Evolutionary conservation across 2,113 vertebrate species (phyloP).

Genomic region (Jaculus jaculus): DNA sequence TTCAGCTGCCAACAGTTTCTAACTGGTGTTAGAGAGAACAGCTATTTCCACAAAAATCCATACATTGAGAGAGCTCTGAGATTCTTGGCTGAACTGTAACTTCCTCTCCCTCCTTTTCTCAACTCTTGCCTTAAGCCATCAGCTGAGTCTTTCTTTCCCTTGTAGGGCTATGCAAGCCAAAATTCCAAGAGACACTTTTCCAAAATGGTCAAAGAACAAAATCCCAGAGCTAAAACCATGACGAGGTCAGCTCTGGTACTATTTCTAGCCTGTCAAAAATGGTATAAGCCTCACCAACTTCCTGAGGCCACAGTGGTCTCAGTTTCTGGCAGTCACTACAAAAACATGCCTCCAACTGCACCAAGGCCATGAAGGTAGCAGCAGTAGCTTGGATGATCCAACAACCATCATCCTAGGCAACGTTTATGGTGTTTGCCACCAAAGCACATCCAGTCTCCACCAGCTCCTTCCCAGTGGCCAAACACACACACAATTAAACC

Average conservation of each 20-base stretch:
- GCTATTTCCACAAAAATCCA: slow-evolving; percentile 46
- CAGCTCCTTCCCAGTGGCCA: background rate
- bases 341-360: background rate
- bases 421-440: background rate
- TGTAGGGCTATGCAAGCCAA: background rate
- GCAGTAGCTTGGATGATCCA: background rate
- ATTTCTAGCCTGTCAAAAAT: background rate
- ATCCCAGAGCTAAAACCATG: background rate
- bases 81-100: background rate
- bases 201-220: slow-evolving; percentile 15
- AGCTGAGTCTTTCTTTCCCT: background rate
- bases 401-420: background rate
- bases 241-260: background rate
- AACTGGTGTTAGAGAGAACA: slow-evolving; percentile 1
- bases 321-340: slow-evolving; percentile 41
- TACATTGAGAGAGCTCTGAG: background rate
- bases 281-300: slow-evolving; percentile 21
- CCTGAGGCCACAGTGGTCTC: background rate
- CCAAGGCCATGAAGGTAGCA: background rate
- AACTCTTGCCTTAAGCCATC: background rate
- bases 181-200: background rate
- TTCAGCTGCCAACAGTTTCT: slow-evolving; percentile 1
- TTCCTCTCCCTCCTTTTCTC: background rate
- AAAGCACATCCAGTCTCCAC: background rate
- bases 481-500: background rate